Percentiles rank a stretch among this genome's conserved stretches.
Evolutionary conservation across 2,797 vertebrate species (phyloP).

Genomic region (Oophaga sylvatica): DNA sequence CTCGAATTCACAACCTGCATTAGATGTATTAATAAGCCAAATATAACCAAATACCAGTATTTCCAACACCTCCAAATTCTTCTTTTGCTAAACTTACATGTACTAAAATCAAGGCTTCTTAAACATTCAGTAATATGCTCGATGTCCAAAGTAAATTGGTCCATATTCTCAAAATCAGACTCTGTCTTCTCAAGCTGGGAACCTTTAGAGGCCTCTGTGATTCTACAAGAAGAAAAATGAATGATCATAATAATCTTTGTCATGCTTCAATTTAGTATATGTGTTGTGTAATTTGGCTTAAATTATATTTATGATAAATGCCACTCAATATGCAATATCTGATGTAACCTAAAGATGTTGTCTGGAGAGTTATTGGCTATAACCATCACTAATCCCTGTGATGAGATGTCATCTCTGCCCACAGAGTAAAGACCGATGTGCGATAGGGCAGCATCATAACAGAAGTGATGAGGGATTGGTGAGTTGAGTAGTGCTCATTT

Average conservation of each 20-base stretch:
- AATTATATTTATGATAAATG: not conserved
- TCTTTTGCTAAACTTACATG: constrained; percentile 66
- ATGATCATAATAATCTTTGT: not conserved
- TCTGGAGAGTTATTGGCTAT: too few species aligned
- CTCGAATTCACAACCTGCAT: constrained; percentile 74
- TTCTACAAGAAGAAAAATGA: constrained; percentile 64
- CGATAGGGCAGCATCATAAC: too few species aligned
- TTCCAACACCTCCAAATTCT: too few species aligned
- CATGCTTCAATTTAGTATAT: not conserved
- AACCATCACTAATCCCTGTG: too few species aligned
- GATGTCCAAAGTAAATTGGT: constrained; percentile 86
- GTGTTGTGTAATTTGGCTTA: not conserved
- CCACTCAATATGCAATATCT: not conserved
- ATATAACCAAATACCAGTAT: not conserved
- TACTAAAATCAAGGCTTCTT: constrained; percentile 82
- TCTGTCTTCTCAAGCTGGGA: constrained; percentile 80
- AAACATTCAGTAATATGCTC: constrained; percentile 80
- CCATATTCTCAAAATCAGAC: constrained; percentile 92
- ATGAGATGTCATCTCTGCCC: too few species aligned
- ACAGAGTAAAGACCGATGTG: too few species aligned
- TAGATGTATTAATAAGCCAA: not conserved
- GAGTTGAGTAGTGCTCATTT: too few species aligned
- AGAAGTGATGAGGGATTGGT: too few species aligned
- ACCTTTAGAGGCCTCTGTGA: constrained; percentile 77
- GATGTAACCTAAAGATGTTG: too few species aligned